Evolutionary conservation across 2,113 vertebrate genomes (phyloP), one percentile per base, ranked within the genome.

Genomic region (Phyllopteryx taeniolatus): DNA sequence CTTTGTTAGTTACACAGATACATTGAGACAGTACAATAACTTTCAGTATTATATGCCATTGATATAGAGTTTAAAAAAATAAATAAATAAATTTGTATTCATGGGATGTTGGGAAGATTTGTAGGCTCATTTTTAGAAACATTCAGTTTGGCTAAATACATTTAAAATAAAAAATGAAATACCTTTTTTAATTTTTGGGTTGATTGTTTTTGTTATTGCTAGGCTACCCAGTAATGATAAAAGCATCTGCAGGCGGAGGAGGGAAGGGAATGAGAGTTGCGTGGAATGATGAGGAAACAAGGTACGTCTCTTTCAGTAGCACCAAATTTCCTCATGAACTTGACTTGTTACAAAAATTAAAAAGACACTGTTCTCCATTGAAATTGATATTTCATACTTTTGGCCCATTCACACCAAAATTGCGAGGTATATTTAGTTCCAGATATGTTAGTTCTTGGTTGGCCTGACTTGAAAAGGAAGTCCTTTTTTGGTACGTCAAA

Each of bases 161-260:
- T 15, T 5, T 51, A 2, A 14, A 54, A 19, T 54, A 17, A 7
- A 54, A 20, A 54, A 35, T 61, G 27, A 22, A 57, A n/a, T 22
- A 56, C 20, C 7, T 13, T 57, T 57, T 12, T 59, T 61, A 39
- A 35, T 61, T 35, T 39, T 3, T 17, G 39, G 33, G 6, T 35
- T 39, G 39, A 13, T 64, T 63, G n/a, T 66, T 47, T 68, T 9
- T 72, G 13, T 61, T 74, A 33, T 56, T 71, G 43, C 64, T 15
- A 99, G 98, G 98, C 86, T 99, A 98, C 88, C 98, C 98, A 68
- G 96, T 99, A 85, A 99, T 99, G 98, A 99, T 99, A 92, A 99
- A 99, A 94, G 98, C 98, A 43, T 99, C 98, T 80, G 98, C 98
- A 74, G 98, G 98, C 80, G 98, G 98, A 80, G 98, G 98, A 84